phyloP scores from a whole-genome alignment of 2,113 vertebrate genomes.

The Lasiurus cinereus region DNA sequence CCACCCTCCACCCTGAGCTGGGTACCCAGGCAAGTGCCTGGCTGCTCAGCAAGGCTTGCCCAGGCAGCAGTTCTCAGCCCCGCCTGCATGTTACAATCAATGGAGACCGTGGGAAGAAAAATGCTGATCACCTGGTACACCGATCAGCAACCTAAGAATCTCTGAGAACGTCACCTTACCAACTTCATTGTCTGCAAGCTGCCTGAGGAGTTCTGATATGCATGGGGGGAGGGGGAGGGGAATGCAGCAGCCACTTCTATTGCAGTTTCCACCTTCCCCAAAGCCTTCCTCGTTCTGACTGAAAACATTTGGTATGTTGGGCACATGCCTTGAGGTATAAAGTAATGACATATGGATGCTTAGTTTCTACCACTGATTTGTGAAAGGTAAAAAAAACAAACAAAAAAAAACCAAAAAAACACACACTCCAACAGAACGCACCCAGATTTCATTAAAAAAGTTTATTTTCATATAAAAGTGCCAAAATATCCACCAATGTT shows the following conservation, averaged over 20 bases:
- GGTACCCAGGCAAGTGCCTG: not conserved
- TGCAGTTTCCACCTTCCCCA: not conserved
- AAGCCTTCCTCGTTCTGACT: not conserved
- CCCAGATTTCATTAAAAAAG: conserved; percentile 87
- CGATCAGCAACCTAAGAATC: not conserved
- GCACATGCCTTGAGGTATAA: not conserved
- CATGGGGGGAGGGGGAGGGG: too few relatives aligned
- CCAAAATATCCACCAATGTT: conserved; percentile 91
- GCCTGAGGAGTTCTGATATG: fast-evolving
- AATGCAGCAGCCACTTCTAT: not conserved
- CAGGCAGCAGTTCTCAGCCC: not conserved
- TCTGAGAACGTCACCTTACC: too few relatives aligned
- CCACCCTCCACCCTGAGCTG: too few relatives aligned
- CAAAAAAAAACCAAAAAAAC: conserved; percentile 9
- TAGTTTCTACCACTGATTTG: not conserved
- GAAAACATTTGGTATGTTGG: not conserved
- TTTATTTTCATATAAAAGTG: conserved; percentile 94
- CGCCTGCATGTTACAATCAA: fast-evolving
- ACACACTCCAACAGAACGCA: conserved; percentile 62
- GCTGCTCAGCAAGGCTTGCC: not conserved
- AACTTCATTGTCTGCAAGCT: not conserved
- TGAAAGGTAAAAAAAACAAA: conserved; percentile 77
- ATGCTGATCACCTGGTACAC: fast-evolving
- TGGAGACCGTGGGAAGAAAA: not conserved
- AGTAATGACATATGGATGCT: not conserved